phyloP scores from a whole-genome alignment of 92 coral and sea anemone genomes.

The Epizoanthus ramosus region DNA sequence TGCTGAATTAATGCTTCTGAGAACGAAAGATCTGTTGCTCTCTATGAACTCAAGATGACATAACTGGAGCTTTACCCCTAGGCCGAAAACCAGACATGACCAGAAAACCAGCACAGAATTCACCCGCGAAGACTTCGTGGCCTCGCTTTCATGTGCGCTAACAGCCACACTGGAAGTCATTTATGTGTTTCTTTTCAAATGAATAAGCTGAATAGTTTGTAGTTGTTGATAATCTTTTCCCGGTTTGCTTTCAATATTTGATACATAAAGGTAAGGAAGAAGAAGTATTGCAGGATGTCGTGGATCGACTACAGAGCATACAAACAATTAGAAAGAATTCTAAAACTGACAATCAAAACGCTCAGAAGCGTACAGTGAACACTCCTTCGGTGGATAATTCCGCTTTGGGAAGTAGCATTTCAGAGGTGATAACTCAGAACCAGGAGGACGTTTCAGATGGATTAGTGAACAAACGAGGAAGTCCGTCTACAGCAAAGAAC shows the following conservation, averaged over 20 bases:
- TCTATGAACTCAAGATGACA: too few species aligned
- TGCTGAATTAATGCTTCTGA: too few species aligned
- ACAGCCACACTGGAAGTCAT: too few species aligned
- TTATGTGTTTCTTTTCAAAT: too few species aligned
- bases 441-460: conserved; percentile 9
- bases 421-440: background rate
- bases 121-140: too few species aligned
- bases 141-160: too few species aligned
- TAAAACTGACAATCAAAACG: background rate
- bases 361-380: conserved; percentile 1
- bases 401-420: too few species aligned
- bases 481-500: conserved; percentile 10
- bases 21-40: too few species aligned
- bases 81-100: too few species aligned
- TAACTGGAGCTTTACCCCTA: too few species aligned
- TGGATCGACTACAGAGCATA: conserved; percentile 22
- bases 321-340: conserved; percentile 4
- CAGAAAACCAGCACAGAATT: too few species aligned
- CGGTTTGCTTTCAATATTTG: background rate
- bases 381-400: background rate
- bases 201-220: too few species aligned
- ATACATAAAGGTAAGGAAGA: conserved; percentile 4
- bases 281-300: conserved; percentile 25
- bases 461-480: background rate
- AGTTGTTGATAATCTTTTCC: background rate